phyloP scores from a whole-genome alignment of 2,113 vertebrate species.

The Daubentonia madagascariensis region DNA sequence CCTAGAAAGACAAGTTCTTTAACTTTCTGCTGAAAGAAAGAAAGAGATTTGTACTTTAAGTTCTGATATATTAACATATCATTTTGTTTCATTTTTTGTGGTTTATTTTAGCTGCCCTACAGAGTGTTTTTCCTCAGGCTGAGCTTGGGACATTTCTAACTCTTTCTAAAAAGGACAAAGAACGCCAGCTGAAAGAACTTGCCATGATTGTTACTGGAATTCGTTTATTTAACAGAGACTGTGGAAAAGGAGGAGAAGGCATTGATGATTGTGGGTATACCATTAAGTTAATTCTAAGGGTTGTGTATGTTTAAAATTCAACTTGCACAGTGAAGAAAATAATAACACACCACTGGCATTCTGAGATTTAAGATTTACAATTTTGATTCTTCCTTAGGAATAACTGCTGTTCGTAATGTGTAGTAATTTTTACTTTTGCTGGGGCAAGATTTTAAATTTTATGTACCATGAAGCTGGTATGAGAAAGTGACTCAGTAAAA shows the following conservation, averaged over 20 bases:
- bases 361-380: neutral
- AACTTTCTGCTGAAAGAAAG: neutral
- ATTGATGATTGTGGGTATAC: slow-evolving; percentile 86
- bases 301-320: neutral
- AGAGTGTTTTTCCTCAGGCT: slow-evolving; percentile 91
- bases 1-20: neutral
- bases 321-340: neutral
- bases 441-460: neutral
- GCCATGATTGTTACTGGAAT: slow-evolving; percentile 91
- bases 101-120: slow-evolving; percentile 89
- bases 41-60: neutral
- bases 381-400: neutral
- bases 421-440: neutral
- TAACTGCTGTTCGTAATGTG: neutral
- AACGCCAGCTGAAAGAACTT: slow-evolving; percentile 89
- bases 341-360: neutral
- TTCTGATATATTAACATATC: neutral
- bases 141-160: slow-evolving; percentile 89
- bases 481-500: neutral
- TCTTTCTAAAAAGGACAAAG: slow-evolving; percentile 90
- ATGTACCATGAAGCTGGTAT: neutral
- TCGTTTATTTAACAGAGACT: slow-evolving; percentile 91
- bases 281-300: neutral
- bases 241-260: slow-evolving; percentile 83
- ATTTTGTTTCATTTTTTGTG: neutral